phyloP scores from a whole-genome alignment of 2,113 vertebrate species.

The Catharus minimus region DNA sequence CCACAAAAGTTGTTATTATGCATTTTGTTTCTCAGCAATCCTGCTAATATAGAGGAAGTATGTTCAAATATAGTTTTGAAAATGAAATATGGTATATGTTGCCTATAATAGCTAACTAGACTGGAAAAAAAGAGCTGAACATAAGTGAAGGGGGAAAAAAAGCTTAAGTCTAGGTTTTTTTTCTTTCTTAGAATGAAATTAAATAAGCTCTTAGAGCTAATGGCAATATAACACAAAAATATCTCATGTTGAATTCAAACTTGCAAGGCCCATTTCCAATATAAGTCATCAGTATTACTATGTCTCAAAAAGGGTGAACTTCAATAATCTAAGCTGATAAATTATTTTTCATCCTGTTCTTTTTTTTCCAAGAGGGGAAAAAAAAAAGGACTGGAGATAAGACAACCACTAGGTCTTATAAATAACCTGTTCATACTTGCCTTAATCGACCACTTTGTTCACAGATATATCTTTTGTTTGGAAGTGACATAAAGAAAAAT shows the following conservation, averaged over 20 bases:
- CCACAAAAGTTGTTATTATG: neutral
- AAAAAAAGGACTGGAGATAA: neutral
- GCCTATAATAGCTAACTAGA: neutral
- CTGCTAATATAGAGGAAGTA: neutral
- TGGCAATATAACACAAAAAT: neutral
- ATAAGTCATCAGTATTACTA: neutral
- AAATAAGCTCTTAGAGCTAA: neutral
- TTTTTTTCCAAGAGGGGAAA: accelerated
- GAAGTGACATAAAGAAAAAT: neutral
- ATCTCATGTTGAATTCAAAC: neutral
- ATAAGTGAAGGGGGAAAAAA: accelerated
- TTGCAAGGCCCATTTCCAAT: neutral
- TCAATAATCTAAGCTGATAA: neutral
- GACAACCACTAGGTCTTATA: neutral
- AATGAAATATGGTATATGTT: neutral
- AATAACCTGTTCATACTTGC: neutral
- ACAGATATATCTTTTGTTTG: neutral
- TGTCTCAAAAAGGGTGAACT: neutral
- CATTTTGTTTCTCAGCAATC: neutral
- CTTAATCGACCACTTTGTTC: neutral
- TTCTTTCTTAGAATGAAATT: neutral
- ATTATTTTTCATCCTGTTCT: neutral
- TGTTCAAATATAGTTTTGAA: neutral
- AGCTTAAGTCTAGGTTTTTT: neutral
- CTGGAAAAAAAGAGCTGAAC: neutral